Conservation (phyloP, 2,888 invertebrate genomes). For the Blera fallax region DNA sequence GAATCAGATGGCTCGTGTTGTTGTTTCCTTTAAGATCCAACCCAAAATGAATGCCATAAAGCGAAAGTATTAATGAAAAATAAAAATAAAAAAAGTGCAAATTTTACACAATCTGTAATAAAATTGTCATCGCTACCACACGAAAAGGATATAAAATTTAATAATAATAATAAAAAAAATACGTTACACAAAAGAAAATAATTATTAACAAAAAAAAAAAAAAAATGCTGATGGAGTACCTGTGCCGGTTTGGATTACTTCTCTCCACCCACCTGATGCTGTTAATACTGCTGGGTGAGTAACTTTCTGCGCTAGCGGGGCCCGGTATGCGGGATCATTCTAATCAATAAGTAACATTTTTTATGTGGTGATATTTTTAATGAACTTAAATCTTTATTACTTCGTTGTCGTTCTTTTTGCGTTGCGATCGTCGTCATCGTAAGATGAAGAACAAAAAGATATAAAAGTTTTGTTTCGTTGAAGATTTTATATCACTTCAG, state of each 20-base stretch:
- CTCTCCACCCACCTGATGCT: constrained; percentile 78
- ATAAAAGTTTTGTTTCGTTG: background rate
- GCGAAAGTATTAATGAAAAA: constrained; percentile 62
- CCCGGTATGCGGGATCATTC: background rate
- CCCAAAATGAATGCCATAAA: constrained; percentile 56
- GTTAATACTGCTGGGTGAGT: constrained; percentile 78
- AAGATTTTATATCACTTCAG: constrained; percentile 26
- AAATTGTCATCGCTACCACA: constrained; percentile 57
- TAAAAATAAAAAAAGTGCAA: constrained; percentile 61
- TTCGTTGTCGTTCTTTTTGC: constrained; percentile 1
- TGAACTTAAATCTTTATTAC: constrained; percentile 39
- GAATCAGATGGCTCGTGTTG: constrained; percentile 44
- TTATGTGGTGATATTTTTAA: constrained; percentile 49
- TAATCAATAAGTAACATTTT: constrained; percentile 58
- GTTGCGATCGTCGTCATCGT: background rate
- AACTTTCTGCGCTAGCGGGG: background rate
- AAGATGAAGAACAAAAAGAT: background rate
- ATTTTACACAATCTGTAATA: constrained; percentile 64
- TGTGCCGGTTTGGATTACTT: constrained; percentile 76
- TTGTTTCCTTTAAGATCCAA: constrained; percentile 31
- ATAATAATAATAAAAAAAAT: constrained; percentile 56
- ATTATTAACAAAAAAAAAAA: constrained; percentile 71
- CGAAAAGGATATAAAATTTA: constrained; percentile 66
- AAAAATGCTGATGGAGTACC: constrained; percentile 78
- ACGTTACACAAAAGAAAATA: constrained; percentile 23